Evolutionary conservation across 1,140 invertebrate genomes (phyloP), one percentile per base, ranked within the genome.

Genomic region (Magallana gigas): DNA sequence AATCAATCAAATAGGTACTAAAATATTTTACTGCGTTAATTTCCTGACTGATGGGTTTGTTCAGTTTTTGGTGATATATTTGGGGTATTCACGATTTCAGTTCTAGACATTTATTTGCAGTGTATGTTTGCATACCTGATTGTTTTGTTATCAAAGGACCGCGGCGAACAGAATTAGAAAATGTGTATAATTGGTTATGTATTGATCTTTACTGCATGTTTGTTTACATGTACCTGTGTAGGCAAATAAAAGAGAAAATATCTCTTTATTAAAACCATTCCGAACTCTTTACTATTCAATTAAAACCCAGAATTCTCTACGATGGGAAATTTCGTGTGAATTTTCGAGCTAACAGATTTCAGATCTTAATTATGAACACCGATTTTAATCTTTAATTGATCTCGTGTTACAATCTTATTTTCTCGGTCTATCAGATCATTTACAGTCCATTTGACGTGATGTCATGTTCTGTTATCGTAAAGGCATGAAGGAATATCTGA

Each of bases 311-410:
- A 12, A 11, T 36, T 29, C 68, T 36, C 12, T 12, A 76, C 36
- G 23, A 62, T 12, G 23, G 23, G 36, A 12, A 76, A 76, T 48
- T 76, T 12, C 4, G 11, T 36, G 18, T 76, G 2, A 11, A 29
- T 76, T 76, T 29, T 29, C 68, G 18, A 76, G 68, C 68, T 76
- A 76, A 76, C 68, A 76, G 68, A 12, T 76, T 76, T 11, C 68
- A 9, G 23, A 76, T 71, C 64, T 71, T 71, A 18, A 76, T 76
- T 76, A 76, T 29, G 48, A 76, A 76, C 8, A 76, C 12, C 14
- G 68, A 76, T 76, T 9, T 12, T 8, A 76, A 76, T 76, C 29
- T 76, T 76, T 76, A 4, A 23, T 29, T 29, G 23, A 29, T 76
- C 23, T 76, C 23, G 36, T 76, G 14, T 76, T 76, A 11, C 68